Percentiles rank a stretch among this genome's conserved stretches.
Evolutionary conservation across 2,113 vertebrate genomes (phyloP).

Genomic region (Chloebia gouldiae): DNA sequence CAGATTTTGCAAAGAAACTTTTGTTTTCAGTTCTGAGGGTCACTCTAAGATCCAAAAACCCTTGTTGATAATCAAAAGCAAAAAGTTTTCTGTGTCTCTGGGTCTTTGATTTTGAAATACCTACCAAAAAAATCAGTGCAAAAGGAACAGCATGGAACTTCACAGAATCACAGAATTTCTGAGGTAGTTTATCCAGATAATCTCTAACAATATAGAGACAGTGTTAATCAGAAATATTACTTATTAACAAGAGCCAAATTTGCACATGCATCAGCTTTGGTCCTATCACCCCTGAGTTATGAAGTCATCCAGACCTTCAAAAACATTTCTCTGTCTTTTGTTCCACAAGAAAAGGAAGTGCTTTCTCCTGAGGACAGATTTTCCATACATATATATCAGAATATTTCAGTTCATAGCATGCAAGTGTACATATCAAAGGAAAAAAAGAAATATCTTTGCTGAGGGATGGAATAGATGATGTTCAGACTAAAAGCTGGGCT

Average conservation of each 20-base stretch:
- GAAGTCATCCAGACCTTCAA: neutral
- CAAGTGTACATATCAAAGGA: neutral
- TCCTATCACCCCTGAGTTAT: neutral
- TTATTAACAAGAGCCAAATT: neutral
- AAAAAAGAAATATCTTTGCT: neutral
- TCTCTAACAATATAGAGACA: neutral
- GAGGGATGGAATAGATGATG: neutral
- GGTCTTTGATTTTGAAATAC: neutral
- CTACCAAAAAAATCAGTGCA: neutral
- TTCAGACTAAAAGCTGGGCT: neutral
- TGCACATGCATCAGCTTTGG: neutral
- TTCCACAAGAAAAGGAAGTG: neutral
- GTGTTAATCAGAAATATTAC: neutral
- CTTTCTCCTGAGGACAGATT: neutral
- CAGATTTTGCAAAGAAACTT: neutral
- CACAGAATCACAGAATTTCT: neutral
- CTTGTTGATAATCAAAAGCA: neutral
- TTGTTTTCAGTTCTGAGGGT: slow-evolving; percentile 26
- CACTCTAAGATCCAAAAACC: neutral
- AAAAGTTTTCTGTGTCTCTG: neutral
- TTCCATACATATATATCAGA: neutral
- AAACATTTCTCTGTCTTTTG: neutral
- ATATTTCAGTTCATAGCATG: neutral
- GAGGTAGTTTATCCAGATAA: neutral
- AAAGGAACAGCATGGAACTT: neutral